Percentiles rank a stretch among this genome's conserved stretches.
Evolutionary conservation across 2,888 invertebrate species (phyloP).

Genomic region (Lasioglossum calceatum): DNA sequence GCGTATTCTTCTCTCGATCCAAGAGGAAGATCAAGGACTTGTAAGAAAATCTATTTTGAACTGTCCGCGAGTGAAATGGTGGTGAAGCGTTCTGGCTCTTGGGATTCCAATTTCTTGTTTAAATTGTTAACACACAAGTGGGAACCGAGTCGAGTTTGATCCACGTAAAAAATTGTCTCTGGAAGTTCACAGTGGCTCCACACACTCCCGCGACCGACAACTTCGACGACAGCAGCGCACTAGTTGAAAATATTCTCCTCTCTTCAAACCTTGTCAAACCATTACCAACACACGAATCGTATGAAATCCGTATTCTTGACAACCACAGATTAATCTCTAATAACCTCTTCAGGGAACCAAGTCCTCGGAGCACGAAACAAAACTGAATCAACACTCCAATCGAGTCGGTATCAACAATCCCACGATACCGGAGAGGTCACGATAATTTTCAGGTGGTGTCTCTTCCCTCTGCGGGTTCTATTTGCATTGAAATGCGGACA

Average conservation of each 20-base stretch:
- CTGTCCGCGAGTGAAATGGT: not conserved
- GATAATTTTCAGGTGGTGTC: not conserved
- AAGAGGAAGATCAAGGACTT: too few species aligned
- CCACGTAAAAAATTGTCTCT: not conserved
- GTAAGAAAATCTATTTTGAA: not conserved
- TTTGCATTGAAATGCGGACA: not conserved
- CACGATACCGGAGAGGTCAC: not conserved
- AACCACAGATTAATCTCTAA: too few species aligned
- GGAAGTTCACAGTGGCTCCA: slow-evolving; percentile 9
- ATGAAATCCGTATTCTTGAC: too few species aligned
- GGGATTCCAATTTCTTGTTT: not conserved
- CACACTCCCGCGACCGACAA: not conserved
- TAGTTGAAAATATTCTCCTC: not conserved
- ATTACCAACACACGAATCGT: not conserved
- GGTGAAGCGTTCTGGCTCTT: not conserved
- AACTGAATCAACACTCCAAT: not conserved
- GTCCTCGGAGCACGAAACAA: not conserved
- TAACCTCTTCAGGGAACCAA: not conserved
- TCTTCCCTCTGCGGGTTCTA: not conserved
- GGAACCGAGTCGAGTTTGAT: not conserved
- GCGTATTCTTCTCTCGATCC: not conserved
- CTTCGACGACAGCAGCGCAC: slow-evolving; percentile 4
- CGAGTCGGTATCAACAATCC: not conserved
- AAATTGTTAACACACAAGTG: not conserved
- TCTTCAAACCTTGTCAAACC: not conserved